phyloP scores from a whole-genome alignment of 35 echinoderm and acorn worm genomes.

The Nesometra sesokonis region DNA sequence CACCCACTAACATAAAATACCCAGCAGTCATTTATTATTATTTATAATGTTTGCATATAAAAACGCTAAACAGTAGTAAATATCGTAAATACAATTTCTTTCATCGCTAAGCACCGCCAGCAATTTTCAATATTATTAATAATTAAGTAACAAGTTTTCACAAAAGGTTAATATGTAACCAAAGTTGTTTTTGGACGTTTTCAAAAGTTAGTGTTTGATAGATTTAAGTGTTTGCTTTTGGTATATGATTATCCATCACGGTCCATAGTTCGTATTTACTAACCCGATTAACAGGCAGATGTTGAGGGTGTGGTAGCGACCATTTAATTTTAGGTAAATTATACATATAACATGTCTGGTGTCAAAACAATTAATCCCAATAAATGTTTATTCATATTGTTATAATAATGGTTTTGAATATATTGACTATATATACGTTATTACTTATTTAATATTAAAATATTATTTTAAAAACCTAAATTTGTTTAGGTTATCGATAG shows the following conservation, averaged over 20 bases:
- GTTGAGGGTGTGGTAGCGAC: not conserved
- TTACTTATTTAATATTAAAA: too few relatives aligned
- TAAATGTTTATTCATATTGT: too few relatives aligned
- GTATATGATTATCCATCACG: not conserved
- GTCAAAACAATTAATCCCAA: too few relatives aligned
- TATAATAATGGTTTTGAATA: too few relatives aligned
- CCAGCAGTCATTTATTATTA: too few relatives aligned
- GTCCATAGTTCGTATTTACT: not conserved
- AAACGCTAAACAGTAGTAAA: not conserved
- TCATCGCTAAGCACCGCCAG: not conserved
- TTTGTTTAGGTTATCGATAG: too few relatives aligned
- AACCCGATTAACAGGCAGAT: not conserved
- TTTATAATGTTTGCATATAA: too few relatives aligned
- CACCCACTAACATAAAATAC: too few relatives aligned
- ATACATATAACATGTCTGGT: not conserved
- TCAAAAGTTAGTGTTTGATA: not conserved
- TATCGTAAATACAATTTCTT: not conserved
- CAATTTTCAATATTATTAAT: not conserved
- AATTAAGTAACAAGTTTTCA: not conserved
- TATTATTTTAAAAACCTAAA: too few relatives aligned
- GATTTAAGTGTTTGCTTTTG: not conserved
- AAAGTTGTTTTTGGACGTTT: not conserved
- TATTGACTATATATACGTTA: too few relatives aligned
- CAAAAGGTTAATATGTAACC: not conserved
- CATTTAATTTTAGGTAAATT: not conserved